Percentiles rank a stretch among this genome's conserved stretches.
These are phyloP conservation scores for Helleia helle DNA, from an alignment of 2,888 invertebrate genomes.

Conservation along the genomic window DNA sequence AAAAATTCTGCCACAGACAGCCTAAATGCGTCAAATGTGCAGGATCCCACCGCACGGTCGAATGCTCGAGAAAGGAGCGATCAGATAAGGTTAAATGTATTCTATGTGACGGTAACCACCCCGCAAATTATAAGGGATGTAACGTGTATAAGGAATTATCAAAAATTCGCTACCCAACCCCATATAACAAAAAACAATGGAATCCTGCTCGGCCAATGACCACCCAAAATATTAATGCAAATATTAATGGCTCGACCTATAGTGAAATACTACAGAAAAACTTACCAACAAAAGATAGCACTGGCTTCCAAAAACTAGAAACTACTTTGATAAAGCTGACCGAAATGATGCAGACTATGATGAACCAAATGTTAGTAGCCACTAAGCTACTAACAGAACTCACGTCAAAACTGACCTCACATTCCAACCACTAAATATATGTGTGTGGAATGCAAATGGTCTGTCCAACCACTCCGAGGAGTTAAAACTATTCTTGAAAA, in stretches of 20 bases:
- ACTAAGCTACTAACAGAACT: too few relatives aligned
- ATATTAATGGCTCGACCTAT: too few relatives aligned
- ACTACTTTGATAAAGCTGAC: too few relatives aligned
- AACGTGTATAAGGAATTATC: slow-evolving; percentile 19
- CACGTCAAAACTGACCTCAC: too few relatives aligned
- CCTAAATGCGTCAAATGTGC: slow-evolving; percentile 23
- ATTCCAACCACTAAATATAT: too few relatives aligned
- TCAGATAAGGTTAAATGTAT: slow-evolving; percentile 20
- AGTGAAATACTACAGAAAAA: neutral
- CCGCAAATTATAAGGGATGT: slow-evolving; percentile 23
- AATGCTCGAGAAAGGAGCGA: slow-evolving; percentile 14
- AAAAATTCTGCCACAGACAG: slow-evolving; percentile 22
- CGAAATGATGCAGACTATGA: too few relatives aligned
- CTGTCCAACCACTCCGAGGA: neutral
- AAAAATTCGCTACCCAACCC: slow-evolving; percentile 1
- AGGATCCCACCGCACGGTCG: slow-evolving; percentile 14
- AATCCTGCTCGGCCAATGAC: too few relatives aligned
- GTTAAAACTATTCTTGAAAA: neutral
- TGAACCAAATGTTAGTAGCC: too few relatives aligned
- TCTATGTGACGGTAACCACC: slow-evolving; percentile 24
- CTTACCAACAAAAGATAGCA: too few relatives aligned
- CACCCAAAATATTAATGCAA: neutral
- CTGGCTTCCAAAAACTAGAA: too few relatives aligned
- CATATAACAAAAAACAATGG: too few relatives aligned
- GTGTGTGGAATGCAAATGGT: slow-evolving; percentile 7